These are phyloP conservation scores for Lepidurus packardi DNA, from an alignment of 1,140 invertebrate species.

Conservation along the genomic window DNA sequence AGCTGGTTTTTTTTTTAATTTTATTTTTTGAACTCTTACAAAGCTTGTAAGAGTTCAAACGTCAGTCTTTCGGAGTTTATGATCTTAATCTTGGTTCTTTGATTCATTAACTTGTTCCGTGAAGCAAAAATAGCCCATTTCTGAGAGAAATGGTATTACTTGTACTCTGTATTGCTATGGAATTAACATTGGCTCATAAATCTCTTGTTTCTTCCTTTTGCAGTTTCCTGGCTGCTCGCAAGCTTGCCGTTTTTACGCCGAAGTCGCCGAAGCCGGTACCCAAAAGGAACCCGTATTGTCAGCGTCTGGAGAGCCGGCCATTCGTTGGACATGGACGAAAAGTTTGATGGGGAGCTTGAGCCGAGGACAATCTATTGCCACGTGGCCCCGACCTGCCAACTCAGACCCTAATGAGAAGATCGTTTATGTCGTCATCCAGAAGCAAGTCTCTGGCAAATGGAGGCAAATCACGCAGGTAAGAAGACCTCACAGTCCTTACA, in stretches of 20 bases:
- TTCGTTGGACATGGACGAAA: constrained; percentile 44
- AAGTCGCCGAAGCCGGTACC: constrained; percentile 50
- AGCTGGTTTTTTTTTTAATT: neutral
- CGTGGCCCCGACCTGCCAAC: constrained; percentile 53
- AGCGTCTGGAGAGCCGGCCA: constrained; percentile 58
- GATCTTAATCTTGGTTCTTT: too few relatives aligned
- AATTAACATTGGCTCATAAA: too few relatives aligned
- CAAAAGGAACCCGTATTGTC: constrained; percentile 59
- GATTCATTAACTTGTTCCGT: too few relatives aligned
- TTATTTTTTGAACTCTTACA: neutral
- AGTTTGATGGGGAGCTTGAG: constrained; percentile 1
- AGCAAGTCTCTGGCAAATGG: constrained; percentile 53
- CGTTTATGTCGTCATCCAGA: constrained; percentile 63
- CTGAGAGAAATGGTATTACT: too few relatives aligned
- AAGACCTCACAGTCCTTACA: neutral
- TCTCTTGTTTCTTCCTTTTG: constrained; percentile 43
- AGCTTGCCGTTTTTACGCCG: constrained; percentile 59
- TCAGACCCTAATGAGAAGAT: constrained; percentile 45
- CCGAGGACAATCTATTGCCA: constrained; percentile 47
- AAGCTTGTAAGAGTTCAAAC: too few relatives aligned
- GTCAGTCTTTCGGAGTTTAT: too few relatives aligned
- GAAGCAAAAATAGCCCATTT: too few relatives aligned
- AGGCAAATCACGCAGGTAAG: constrained; percentile 51
- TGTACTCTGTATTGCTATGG: too few relatives aligned
- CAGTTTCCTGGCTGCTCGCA: constrained; percentile 63